A percentile compares a stretch with the other conserved stretches of the same genome.
These are phyloP conservation scores for Potamarius usumacintae DNA, from an alignment of 2,113 vertebrate genomes.

Conservation along the genomic window DNA sequence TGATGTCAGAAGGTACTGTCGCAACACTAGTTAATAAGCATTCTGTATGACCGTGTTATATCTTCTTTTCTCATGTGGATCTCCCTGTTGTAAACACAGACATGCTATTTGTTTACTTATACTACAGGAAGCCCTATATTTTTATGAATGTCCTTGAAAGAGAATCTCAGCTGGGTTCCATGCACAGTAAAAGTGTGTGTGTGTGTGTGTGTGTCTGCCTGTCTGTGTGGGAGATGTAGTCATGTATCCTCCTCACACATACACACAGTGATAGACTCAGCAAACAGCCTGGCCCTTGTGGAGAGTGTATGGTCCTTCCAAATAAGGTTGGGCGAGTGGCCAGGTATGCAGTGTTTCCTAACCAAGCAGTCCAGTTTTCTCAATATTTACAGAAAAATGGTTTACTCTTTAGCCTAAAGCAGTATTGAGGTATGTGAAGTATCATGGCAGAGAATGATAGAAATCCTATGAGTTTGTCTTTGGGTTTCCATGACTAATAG, in stretches of 20 bases:
- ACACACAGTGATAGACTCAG: constrained; percentile 28
- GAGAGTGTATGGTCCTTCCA: constrained; percentile 17
- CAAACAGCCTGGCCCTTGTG: constrained; percentile 18
- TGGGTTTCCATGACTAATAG: neutral
- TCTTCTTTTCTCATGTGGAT: neutral
- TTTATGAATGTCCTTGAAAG: constrained; percentile 32
- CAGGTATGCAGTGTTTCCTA: constrained; percentile 32
- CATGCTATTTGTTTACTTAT: constrained; percentile 28
- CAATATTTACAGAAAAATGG: constrained; percentile 15
- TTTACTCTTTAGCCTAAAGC: constrained; percentile 19
- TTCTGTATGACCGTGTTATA: neutral
- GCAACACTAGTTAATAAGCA: constrained; percentile 3
- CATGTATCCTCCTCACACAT: constrained; percentile 16
- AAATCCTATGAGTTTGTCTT: neutral
- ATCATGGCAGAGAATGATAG: constrained; percentile 6
- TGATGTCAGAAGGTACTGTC: neutral
- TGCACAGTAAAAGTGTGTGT: constrained; percentile 21
- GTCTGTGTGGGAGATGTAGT: constrained; percentile 3
- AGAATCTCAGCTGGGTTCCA: constrained; percentile 6
- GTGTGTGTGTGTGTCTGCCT: neutral
- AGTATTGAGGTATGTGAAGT: neutral
- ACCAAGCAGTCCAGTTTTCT: constrained; percentile 20
- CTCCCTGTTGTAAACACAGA: constrained; percentile 14
- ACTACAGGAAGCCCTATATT: constrained; percentile 18
- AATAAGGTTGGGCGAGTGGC: constrained; percentile 24